These are phyloP conservation scores for Silurus lanzhouensis DNA, from an alignment of 2,797 vertebrate species.

Conservation along the genomic window DNA sequence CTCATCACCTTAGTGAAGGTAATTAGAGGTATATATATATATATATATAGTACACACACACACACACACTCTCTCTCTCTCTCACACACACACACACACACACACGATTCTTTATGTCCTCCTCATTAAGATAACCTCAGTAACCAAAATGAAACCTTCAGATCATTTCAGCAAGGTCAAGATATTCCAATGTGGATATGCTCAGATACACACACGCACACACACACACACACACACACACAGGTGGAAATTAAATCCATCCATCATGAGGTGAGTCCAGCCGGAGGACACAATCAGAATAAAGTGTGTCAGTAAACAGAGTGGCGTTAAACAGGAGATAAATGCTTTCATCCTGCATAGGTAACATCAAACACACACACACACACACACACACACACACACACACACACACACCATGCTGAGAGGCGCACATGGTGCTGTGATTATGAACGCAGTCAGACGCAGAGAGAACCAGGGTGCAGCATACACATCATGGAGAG, in stretches of 20 bases:
- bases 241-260: slow-evolving; percentile 13
- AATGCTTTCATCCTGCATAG: background rate
- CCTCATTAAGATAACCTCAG: no score
- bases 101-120: no score
- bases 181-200: background rate
- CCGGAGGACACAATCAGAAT: background rate
- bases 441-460: slow-evolving; percentile 10
- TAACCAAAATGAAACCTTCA: no score
- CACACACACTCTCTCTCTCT: background rate
- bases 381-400: slow-evolving; percentile 10
- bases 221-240: background rate
- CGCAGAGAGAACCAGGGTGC: background rate
- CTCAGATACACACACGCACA: background rate
- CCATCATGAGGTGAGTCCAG: background rate
- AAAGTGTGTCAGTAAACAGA: background rate
- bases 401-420: slow-evolving; percentile 8
- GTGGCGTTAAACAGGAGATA: background rate
- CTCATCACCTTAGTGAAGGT: background rate
- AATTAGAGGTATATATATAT: no score
- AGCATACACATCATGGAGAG: background rate
- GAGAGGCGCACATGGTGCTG: background rate
- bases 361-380: background rate
- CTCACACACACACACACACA: background rate
- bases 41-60: no score
- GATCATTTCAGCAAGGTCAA: no score